These are phyloP conservation scores for Epistrophella euchroma DNA, from an alignment of 2,888 invertebrate species.

Conservation along the genomic window DNA sequence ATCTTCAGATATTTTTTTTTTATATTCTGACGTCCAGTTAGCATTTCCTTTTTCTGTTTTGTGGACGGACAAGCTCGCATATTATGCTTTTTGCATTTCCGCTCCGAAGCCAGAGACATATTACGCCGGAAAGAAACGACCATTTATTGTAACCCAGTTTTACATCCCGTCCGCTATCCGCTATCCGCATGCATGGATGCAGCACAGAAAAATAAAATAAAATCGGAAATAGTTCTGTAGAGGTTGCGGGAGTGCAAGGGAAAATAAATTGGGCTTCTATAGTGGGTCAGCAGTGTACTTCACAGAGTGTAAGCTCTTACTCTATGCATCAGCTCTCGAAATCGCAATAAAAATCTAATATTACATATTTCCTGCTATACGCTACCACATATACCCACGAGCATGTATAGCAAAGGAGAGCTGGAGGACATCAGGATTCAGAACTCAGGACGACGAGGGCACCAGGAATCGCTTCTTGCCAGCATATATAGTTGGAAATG, in stretches of 20 bases:
- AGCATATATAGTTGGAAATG: slow-evolving; percentile 27
- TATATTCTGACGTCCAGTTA: slow-evolving; percentile 48
- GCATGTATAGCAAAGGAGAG: neutral
- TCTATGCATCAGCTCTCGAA: slow-evolving; percentile 44
- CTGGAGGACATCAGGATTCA: neutral
- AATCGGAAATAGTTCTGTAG: slow-evolving; percentile 64
- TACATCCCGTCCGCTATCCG: slow-evolving; percentile 55
- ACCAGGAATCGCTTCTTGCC: slow-evolving; percentile 19
- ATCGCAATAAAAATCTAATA: slow-evolving; percentile 74
- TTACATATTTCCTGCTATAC: slow-evolving; percentile 68
- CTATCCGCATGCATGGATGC: slow-evolving; percentile 58
- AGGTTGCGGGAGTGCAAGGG: neutral
- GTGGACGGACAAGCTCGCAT: slow-evolving; percentile 55
- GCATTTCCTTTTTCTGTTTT: slow-evolving; percentile 65
- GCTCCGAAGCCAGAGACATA: slow-evolving; percentile 67
- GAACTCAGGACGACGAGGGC: neutral
- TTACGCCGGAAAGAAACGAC: slow-evolving; percentile 73
- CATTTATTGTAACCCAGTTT: slow-evolving; percentile 74
- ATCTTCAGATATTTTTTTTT: slow-evolving; percentile 29
- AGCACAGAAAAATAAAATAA: slow-evolving; percentile 38
- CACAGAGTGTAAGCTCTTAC: neutral
- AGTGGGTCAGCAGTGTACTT: slow-evolving; percentile 44
- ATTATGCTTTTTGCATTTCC: slow-evolving; percentile 74
- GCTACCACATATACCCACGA: slow-evolving; percentile 13
- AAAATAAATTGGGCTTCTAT: slow-evolving; percentile 22